Evolutionary conservation across 1,140 invertebrate species (phyloP).

Genomic region (Zeugodacus cucurbitae): DNA sequence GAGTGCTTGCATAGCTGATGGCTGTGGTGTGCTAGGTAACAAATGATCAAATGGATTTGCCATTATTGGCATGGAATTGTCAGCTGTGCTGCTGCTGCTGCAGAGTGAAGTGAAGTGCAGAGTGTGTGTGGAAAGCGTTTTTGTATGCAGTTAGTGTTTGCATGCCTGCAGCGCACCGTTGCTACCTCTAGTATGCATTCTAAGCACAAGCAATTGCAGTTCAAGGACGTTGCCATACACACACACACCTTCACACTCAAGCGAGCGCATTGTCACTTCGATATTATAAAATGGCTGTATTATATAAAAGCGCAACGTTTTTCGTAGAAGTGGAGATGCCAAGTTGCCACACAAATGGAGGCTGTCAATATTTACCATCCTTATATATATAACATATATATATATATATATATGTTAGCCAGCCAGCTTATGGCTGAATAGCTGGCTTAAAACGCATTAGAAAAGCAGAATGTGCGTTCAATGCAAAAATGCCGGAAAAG

Average conservation of each 20-base stretch:
- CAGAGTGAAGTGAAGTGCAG: neutral
- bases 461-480: neutral
- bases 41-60: constrained; percentile 38
- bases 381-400: neutral
- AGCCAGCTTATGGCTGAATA: neutral
- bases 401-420: neutral
- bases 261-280: neutral
- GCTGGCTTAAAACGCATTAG: neutral
- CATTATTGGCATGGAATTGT: constrained; percentile 21
- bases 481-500: neutral
- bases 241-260: too few species aligned
- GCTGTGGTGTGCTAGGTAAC: constrained; percentile 29
- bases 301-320: constrained; percentile 8
- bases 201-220: constrained; percentile 24
- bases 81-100: neutral
- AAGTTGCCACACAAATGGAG: neutral
- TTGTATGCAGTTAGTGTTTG: neutral
- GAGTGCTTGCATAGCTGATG: neutral
- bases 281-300: neutral
- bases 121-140: neutral
- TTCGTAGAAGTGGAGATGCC: neutral
- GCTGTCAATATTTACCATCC: neutral
- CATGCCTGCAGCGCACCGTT: too few species aligned
- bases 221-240: neutral
- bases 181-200: neutral